Evolutionary conservation across 2,113 vertebrate genomes (phyloP), one percentile per base, ranked within the genome.

Genomic region (Mus spicilegus): DNA sequence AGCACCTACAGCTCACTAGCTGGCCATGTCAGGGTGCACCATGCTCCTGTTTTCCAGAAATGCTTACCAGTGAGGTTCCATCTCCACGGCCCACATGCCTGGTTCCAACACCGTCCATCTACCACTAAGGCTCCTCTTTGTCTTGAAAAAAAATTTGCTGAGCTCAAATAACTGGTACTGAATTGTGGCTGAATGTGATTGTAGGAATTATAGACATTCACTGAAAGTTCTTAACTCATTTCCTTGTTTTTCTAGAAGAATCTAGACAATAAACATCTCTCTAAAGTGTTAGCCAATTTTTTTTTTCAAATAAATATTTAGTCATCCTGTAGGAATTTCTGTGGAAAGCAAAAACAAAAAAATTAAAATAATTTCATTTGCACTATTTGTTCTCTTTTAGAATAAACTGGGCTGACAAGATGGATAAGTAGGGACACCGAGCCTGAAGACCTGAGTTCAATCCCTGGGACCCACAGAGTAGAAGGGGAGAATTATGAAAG

Each of bases 261-360:
- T 87, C 82, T 92, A 58, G 54, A 90, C 78, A 86, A 90, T 93
- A 90, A 95, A 84, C 33, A 84, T 85, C n/a, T 90, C 75, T 92
- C 65, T 90, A 95, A 84, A 94, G 87, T 90, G n/a, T 70, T 84
- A 87, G 63, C 76, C 80, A 97, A 80, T 30, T 49, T 93, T 91
- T 93, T 93, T 97, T 91, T 93, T 96, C 86, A 94, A 96, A 92
- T 72, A 94, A 85, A 7, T 63, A 33, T 97, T 96, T n/a, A 87
- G 94, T 90, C 76, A 87, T 93, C 92, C 63, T 65, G 30, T 14
- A 93, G 95, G 78, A 95, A 94, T 95, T 95, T 95, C 42, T 87
- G 63, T 93, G 63, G 87, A 39, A 77, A 93, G 56, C 36, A 26
- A 77, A 90, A 73, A 85, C 51, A 20, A 46, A 72, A 73, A 33